Evolutionary conservation across 2,888 invertebrate genomes (phyloP).

Genomic region (Pseudococcus viburni): DNA sequence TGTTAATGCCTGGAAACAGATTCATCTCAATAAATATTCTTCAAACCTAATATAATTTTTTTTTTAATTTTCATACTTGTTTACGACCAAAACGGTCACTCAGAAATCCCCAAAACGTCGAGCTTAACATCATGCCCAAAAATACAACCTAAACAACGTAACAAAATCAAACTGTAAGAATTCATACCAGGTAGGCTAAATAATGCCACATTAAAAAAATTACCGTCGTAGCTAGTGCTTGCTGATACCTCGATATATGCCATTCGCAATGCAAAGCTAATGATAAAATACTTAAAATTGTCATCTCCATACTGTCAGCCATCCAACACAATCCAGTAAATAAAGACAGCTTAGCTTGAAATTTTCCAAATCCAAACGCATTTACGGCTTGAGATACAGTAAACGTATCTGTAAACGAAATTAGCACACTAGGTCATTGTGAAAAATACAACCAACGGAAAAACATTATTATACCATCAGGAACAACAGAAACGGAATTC

Average conservation of each 20-base stretch:
- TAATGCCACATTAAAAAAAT: neutral
- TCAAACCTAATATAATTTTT: constrained; percentile 66
- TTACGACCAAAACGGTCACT: constrained; percentile 94
- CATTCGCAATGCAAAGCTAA: constrained; percentile 96
- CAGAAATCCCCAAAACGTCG: constrained; percentile 95
- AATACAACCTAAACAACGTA: constrained; percentile 79
- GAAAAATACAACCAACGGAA: neutral
- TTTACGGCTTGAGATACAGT: constrained; percentile 90
- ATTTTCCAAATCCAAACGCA: constrained; percentile 89
- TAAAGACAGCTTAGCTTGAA: constrained; percentile 88
- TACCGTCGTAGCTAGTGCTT: constrained; percentile 93
- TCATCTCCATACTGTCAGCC: constrained; percentile 99
- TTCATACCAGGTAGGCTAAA: no score
- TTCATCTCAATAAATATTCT: neutral
- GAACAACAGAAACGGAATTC: constrained; percentile 84
- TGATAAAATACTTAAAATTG: constrained; percentile 92
- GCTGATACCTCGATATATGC: constrained; percentile 91
- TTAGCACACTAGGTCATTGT: constrained; percentile 60
- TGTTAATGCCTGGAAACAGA: constrained; percentile 81
- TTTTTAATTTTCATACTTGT: constrained; percentile 75
- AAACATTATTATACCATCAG: constrained; percentile 78
- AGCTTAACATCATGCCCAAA: constrained; percentile 96
- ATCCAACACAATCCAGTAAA: constrained; percentile 93
- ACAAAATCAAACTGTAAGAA: neutral
- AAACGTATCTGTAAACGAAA: constrained; percentile 79